Conservation (phyloP, 2,797 vertebrate genomes). For the Pempheris klunzingeri region DNA sequence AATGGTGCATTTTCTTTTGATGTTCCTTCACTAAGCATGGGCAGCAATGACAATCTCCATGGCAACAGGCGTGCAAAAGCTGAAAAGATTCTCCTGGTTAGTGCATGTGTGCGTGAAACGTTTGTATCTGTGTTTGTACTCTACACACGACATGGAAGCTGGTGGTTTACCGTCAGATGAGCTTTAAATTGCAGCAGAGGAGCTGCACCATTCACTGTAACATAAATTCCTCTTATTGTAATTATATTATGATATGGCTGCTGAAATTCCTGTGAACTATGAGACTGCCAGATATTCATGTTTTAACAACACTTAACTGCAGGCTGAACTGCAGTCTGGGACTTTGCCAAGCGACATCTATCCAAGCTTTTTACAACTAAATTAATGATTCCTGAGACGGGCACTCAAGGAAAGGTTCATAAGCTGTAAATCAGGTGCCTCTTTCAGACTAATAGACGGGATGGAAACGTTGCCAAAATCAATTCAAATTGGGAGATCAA, state of each 20-base stretch:
- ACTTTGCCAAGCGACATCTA: not conserved
- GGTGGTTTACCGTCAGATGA: constrained; percentile 4
- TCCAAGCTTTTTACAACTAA: constrained; percentile 19
- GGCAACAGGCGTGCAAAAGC: constrained; percentile 73
- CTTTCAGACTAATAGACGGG: not conserved
- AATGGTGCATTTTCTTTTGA: constrained; percentile 71
- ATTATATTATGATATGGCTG: not conserved
- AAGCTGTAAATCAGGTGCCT: constrained; percentile 2
- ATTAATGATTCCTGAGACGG: constrained; percentile 3
- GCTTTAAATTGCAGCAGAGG: not conserved
- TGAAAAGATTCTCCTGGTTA: constrained; percentile 45
- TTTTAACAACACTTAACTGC: constrained; percentile 2
- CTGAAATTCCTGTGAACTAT: not conserved
- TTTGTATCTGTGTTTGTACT: constrained; percentile 18
- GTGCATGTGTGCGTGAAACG: not conserved
- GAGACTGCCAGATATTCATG: constrained; percentile 4
- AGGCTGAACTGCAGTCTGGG: not conserved
- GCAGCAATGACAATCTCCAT: constrained; percentile 75
- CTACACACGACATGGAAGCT: not conserved
- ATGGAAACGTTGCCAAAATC: not conserved
- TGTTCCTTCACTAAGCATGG: constrained; percentile 59
- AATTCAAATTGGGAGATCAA: constrained; percentile 28
- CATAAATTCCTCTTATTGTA: constrained; percentile 2
- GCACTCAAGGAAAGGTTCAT: not conserved
- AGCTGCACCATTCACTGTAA: constrained; percentile 11